Base-by-base conservation (phyloP, 2,888 invertebrate genomes). In the Dynastes hyllus region DNA sequence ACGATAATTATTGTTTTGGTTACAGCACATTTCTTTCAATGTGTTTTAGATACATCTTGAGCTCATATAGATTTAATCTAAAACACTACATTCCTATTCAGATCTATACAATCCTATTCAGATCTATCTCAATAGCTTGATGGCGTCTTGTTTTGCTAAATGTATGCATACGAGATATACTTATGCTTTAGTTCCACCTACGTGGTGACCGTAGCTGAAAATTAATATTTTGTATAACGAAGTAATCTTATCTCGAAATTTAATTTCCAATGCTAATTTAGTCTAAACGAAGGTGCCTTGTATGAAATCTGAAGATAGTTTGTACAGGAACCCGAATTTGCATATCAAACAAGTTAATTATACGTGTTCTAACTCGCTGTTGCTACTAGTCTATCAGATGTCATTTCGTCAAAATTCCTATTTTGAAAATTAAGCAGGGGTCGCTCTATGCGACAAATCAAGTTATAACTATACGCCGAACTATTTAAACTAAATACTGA, bases 291-390 rank as follows among this genome's bases (percentile, higher is more conserved):
- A 67, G 67, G 55, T 65, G 77, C 71, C 53, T 73, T 50, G 53
- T 51, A 67, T 45, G 67, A 77, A 79, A 79, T 79, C 66, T 77
- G 73, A 77, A 79, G 79, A 79, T 77, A 80, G 81, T 79, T 80
- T 80, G 78, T 75, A 79, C 76, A 77, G 79, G 81, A 78, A 73
- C 67, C 70, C 77, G 67, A 78, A 82, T 82, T 82, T 82, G 81
- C 82, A 82, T 82, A 80, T 81, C 82, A 81, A 80, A 81, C 82
- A 81, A 82, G 82, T 81, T 82, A 82, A 82, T 82, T 82, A 81
- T 78, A 79, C 81, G 79, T 80, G 79, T 79, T 79, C 77, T 50
- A n/a, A 40, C 58, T 73, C 77, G 79, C 78, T 80, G 58, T 76
- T 75, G 70, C 55, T 76, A 69, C 53, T 73, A 55, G 55, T 55